These are phyloP conservation scores for Drosophila parvula DNA, from an alignment of 1,140 invertebrate species.

Conservation along the genomic window DNA sequence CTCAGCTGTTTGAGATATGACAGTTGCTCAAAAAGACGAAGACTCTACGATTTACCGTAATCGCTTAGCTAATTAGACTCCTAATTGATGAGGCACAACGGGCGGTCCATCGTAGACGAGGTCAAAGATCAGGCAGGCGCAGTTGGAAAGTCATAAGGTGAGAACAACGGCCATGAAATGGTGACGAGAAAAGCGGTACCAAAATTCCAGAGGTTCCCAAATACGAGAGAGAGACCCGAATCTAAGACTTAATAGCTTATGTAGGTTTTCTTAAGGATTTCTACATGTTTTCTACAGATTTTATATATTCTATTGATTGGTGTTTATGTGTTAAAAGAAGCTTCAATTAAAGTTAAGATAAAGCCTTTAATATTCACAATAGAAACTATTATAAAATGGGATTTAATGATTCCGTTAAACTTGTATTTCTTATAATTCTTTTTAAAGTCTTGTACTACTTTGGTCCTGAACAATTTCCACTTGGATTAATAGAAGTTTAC, in stretches of 20 bases:
- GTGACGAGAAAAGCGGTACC: constrained; percentile 8
- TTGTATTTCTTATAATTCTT: background rate
- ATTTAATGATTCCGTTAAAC: background rate
- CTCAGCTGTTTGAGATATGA: constrained; percentile 33
- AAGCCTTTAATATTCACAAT: too few relatives aligned
- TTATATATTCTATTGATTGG: background rate
- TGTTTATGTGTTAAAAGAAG: background rate
- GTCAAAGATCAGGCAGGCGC: constrained; percentile 37
- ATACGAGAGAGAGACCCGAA: background rate
- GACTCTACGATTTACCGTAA: constrained; percentile 19
- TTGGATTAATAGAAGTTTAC: constrained; percentile 1
- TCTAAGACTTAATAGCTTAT: background rate
- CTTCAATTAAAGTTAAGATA: too few relatives aligned
- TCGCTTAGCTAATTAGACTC: constrained; percentile 65
- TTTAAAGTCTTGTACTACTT: background rate
- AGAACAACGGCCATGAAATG: constrained; percentile 31
- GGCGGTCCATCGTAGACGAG: constrained; percentile 51
- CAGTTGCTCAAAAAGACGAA: constrained; percentile 42
- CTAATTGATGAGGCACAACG: constrained; percentile 65
- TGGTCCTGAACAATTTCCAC: background rate
- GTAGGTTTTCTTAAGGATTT: too few relatives aligned
- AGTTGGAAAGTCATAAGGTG: constrained; percentile 17
- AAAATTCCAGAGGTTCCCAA: constrained; percentile 1
- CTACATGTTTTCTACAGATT: background rate
- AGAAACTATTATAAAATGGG: too few relatives aligned